Conservation (phyloP, 2,888 invertebrate species). For the Drosophila mettleri region DNA sequence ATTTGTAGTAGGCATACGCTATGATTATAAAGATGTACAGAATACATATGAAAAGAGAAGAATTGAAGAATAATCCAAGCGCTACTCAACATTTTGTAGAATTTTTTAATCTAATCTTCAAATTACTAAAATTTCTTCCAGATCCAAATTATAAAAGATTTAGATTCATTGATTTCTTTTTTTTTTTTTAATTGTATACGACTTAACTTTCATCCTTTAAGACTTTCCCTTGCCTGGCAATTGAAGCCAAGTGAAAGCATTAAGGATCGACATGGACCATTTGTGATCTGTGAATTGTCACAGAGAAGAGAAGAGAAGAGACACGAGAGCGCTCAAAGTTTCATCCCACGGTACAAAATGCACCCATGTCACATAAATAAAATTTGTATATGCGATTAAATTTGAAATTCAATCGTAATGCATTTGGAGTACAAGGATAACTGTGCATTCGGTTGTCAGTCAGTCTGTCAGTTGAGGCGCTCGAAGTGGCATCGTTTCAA, state of each 20-base stretch:
- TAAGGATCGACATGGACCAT: conserved; percentile 68
- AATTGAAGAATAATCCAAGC: not conserved
- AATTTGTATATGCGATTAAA: conserved; percentile 80
- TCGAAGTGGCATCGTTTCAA: conserved; percentile 53
- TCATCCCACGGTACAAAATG: conserved; percentile 70
- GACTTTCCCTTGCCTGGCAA: conserved; percentile 32
- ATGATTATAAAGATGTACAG: conserved; percentile 11
- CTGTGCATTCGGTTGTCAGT: conserved; percentile 50
- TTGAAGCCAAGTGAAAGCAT: conserved; percentile 54
- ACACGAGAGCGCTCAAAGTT: conserved; percentile 18
- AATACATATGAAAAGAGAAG: not conserved
- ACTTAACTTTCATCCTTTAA: not conserved
- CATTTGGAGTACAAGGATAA: conserved; percentile 50
- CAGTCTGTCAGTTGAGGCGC: conserved; percentile 51
- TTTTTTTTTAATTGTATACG: no score
- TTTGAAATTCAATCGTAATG: conserved; percentile 80
- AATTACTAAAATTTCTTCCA: not conserved
- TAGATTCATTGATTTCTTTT: no score
- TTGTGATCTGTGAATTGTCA: conserved; percentile 48
- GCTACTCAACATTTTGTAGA: not conserved
- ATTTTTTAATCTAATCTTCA: not conserved
- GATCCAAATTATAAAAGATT: not conserved
- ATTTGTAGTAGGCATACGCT: conserved; percentile 14
- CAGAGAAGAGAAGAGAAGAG: not conserved
- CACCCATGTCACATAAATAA: conserved; percentile 81